Conservation (phyloP, 2,113 vertebrate genomes). For the Piprites chloris region DNA sequence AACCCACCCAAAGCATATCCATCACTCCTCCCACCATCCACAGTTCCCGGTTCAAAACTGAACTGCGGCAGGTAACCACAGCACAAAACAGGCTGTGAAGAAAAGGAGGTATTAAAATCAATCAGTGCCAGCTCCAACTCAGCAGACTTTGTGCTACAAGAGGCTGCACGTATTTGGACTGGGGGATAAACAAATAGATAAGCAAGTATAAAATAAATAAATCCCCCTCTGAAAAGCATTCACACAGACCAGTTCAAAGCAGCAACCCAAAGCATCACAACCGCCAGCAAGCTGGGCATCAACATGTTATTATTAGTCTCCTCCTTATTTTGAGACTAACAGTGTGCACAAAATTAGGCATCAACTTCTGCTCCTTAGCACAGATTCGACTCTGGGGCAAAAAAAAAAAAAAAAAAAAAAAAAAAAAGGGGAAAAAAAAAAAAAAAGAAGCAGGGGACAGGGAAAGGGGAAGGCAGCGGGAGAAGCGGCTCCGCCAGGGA, state of each 20-base stretch:
- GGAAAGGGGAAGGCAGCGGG: conserved; percentile 54
- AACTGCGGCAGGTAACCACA: neutral
- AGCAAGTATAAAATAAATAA: neutral
- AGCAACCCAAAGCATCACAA: neutral
- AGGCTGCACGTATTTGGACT: neutral
- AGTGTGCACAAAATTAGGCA: conserved; percentile 48
- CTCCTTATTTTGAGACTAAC: conserved; percentile 61
- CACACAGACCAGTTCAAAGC: neutral
- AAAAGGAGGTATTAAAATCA: neutral
- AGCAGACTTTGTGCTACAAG: neutral
- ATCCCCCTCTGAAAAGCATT: neutral
- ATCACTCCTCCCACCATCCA: neutral
- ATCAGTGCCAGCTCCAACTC: neutral
- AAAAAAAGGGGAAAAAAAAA: neutral
- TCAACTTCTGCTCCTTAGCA: conserved; percentile 48
- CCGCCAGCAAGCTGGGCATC: conserved; percentile 41
- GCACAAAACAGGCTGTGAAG: neutral
- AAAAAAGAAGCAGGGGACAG: neutral
- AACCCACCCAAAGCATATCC: neutral
- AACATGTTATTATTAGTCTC: neutral
- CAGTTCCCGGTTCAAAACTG: neutral
- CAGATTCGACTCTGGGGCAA: neutral
- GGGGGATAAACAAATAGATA: neutral
- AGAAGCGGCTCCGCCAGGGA: conserved; percentile 58
- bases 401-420: neutral